Evolutionary conservation across 2,113 vertebrate genomes (phyloP), one percentile per base, ranked within the genome.

Genomic region (Mastomys coucha): DNA sequence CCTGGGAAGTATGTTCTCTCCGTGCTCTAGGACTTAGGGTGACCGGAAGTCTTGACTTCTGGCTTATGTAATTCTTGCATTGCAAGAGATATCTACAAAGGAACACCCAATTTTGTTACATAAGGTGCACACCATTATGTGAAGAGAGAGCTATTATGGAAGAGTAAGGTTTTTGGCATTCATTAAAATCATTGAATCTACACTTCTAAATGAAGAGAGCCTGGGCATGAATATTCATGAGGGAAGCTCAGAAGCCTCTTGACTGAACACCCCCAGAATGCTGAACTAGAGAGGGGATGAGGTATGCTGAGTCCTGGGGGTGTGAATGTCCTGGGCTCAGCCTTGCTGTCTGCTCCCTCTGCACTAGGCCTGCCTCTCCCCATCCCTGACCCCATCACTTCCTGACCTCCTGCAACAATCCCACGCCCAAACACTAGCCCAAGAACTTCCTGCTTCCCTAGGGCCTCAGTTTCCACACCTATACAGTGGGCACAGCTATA

Each of bases 121-220:
- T 86, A 60, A 93, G 0, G 5, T 31, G 8, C 51, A 56, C 1
- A 56, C 31, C 36, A 49, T 81, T 77, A 65, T 28, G 16, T 14
- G 78, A 45, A 93, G 65, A 69, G 73, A 63, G 78, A 84, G 81
- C 56, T 81, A n/a, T 70, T 58, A 51, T 1, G 24, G 67, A 91
- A 91, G 72, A 84, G 63, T 67, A 72, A n/a, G 45, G 82, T 67
- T 67, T 75, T 39, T 53, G 31, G 88, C 26, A 75, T 78, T 92
- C 53, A 28, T 93, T 87, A 90, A 87, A 92, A 90, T 88, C 78
- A 84, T 42, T 73, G 39, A 49, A 22, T 87, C 93, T 49, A 45
- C 39, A 39, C 51, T 70, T 88, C 86, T 88, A 93, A 90, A 73
- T 20, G 78, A 63, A 78, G 78, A 76, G 51, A 81, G 63, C 77